phyloP scores from a whole-genome alignment of 2,888 invertebrate species.

The Tryphoninae sp. region DNA sequence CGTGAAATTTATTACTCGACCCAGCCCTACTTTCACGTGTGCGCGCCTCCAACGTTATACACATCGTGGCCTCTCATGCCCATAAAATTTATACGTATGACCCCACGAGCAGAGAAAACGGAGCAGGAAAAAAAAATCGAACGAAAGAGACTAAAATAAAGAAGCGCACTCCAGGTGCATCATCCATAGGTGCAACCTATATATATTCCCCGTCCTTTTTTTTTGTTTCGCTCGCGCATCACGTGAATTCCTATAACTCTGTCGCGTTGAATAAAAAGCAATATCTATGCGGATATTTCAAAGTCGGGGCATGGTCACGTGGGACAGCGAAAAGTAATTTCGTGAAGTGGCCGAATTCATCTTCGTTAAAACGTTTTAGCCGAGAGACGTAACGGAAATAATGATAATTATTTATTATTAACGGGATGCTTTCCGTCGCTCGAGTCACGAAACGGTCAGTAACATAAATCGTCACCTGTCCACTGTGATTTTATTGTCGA shows the following conservation, averaged over 20 bases:
- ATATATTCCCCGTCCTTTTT: background rate
- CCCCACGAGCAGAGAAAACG: conserved; percentile 13
- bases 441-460: too few species aligned
- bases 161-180: conserved; percentile 24
- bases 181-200: conserved; percentile 46
- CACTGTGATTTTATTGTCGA: too few species aligned
- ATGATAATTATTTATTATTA: too few species aligned
- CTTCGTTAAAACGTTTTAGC: conserved; percentile 23
- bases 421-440: too few species aligned
- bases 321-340: conserved; percentile 28
- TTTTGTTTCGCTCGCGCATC: background rate
- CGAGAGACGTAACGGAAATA: too few species aligned
- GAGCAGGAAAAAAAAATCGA: conserved; percentile 21
- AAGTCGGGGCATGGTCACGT: background rate
- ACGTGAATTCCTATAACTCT: conserved; percentile 10
- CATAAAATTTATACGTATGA: conserved; percentile 50
- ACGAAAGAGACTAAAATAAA: conserved; percentile 4
- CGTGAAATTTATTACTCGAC: conserved; percentile 57
- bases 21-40: conserved; percentile 61
- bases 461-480: too few species aligned
- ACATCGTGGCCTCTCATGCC: conserved; percentile 21
- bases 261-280: conserved; percentile 22
- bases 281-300: background rate
- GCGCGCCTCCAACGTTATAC: conserved; percentile 25
- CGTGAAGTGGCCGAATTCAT: conserved; percentile 31